Conservation (phyloP, 2,888 invertebrate species). For the Dioctria rufipes region DNA sequence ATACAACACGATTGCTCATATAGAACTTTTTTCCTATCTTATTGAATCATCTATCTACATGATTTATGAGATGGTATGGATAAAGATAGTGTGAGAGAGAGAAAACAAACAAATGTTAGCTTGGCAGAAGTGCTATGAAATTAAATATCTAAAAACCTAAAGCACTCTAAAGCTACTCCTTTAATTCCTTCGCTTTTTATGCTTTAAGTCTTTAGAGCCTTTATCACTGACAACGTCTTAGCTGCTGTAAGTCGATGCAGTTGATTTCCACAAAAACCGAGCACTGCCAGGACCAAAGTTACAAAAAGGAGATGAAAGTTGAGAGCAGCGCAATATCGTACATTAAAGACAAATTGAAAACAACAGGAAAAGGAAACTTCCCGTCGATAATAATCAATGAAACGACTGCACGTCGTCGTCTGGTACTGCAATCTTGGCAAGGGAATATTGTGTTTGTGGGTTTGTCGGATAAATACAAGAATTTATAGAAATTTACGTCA, state of each 20-base stretch:
- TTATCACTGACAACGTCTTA: not conserved
- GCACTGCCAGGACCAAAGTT: slow-evolving; percentile 14
- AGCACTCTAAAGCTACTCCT: slow-evolving; percentile 6
- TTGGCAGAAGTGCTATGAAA: too few species aligned
- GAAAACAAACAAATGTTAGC: too few species aligned
- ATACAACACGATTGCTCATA: too few species aligned
- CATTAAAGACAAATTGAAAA: slow-evolving; percentile 39
- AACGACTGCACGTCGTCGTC: slow-evolving; percentile 21
- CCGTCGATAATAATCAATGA: slow-evolving; percentile 44
- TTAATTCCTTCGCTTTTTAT: slow-evolving; percentile 12
- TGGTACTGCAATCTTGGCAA: slow-evolving; percentile 20
- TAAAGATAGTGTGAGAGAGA: too few species aligned
- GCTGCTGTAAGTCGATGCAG: not conserved
- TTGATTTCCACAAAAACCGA: not conserved
- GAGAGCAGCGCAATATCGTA: slow-evolving; percentile 29
- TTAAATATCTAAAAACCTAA: not conserved
- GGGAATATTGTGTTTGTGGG: slow-evolving; percentile 26
- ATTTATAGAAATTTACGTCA: slow-evolving; percentile 20
- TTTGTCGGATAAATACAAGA: slow-evolving; percentile 1
- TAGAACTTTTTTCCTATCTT: too few species aligned
- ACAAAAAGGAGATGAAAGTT: not conserved
- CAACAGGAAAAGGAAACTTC: slow-evolving; percentile 41
- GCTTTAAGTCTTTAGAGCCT: slow-evolving; percentile 11
- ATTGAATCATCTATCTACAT: too few species aligned
- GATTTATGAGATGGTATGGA: too few species aligned